Base-by-base conservation (phyloP, 2,113 vertebrate genomes). In the Thunnus thynnus region DNA sequence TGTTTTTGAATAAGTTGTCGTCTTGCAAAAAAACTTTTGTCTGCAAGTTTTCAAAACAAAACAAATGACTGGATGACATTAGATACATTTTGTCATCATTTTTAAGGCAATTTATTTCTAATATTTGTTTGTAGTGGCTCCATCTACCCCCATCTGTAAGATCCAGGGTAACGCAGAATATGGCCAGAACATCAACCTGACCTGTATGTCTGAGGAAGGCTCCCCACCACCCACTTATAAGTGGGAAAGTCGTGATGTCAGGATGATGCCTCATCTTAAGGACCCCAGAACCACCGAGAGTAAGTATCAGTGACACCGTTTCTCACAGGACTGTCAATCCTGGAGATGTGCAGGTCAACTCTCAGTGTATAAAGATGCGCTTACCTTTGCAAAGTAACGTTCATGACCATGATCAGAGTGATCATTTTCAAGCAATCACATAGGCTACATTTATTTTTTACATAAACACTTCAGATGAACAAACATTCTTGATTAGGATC, bases 161-260 rank as follows among this genome's bases (percentile, higher is more conserved):
- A 83, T 97, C 13, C 0, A 93, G 25, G 97, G 98, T 4, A 95
- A 85, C 13, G 3, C 94, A 0, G 88, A 96, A 78, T 96, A 95
- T 0, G 96, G 95, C 32, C 91, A 96, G 48, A 73, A 96, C 86
- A 95, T 99, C 87, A 94, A 91, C 50, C 88, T 99, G 73, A 97
- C 94, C 6, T 99, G 98, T n/a, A 0, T 0, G 2, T 99, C 97
- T 0, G 78, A 70, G 0, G 96, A 98, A 80, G 98, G 97, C 27
- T 97, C 95, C 6, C 97, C 98, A 0, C 0, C 16, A 0, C 98
- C 98, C 1, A 51, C 6, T 0, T 99, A 99, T 48, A 91, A 81
- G 6, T 99, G 98, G 98, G 41, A 93, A 46, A 93, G 86, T 61
- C 94, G 83, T 36, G 69, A 76, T 0, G 8, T 88, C 18, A 67